Evolutionary conservation across 2,888 invertebrate species (phyloP), one percentile per base, ranked within the genome.

Genomic region (Tetheella fluctuosa): DNA sequence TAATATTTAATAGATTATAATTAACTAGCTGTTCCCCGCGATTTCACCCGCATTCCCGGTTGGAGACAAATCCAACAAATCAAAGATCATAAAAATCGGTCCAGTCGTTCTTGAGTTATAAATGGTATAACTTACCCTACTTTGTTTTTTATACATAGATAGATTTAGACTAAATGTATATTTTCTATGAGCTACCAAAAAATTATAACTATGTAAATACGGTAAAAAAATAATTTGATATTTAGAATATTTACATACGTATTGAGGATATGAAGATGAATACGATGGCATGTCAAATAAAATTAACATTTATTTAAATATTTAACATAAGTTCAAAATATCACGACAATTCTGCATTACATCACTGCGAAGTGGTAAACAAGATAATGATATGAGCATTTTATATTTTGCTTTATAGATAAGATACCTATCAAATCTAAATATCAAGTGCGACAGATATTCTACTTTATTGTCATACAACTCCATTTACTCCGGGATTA

Each of bases 291-390:
- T 20, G 48, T 48, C 48, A 48, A 23, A 58, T 42, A 52, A 48
- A 28, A 60, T 60, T 63, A 53, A 48, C 30, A 55, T 42, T 54
- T 52, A 59, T 59, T 28, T 59, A 57, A 64, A 61, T 57, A 20
- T 57, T 60, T 64, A 34, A 54, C 63, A 61, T 59, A 57, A 61
- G 52, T 54, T 54, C 54, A 54, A 54, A 54, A 30, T 55, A 55
- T 34, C 23, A 55, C 55, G 58, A 57, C 52, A 60, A 58, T 56
- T 23, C 37, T 56, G 4, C 17, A 34, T 63, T 60, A 63, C 60
- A 53, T 63, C 63, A 63, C 34, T 52, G 34, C 10, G 20, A 48
- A 34, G 34, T 55, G 34, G 34, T 23, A 55, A 55, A 55, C 37
- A 55, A 37, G 34, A 20, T 54, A 48, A 48, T 20, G 20, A 48